phyloP scores from a whole-genome alignment of 2,113 vertebrate species.

The Otis tarda region DNA sequence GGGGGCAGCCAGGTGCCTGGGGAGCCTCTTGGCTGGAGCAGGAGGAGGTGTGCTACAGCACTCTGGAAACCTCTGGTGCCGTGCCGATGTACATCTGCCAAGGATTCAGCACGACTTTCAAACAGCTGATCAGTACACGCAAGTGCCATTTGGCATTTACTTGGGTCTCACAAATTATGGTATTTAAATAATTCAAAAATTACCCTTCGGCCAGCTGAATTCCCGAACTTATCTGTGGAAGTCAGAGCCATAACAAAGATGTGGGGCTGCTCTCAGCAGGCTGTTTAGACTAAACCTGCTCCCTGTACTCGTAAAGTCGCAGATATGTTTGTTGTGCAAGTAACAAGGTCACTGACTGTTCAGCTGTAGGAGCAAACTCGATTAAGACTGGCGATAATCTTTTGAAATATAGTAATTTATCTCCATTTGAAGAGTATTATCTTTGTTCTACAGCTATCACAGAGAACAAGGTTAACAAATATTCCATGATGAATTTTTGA shows the following conservation, averaged over 20 bases:
- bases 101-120: fast-evolving
- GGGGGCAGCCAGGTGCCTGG: neutral
- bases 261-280: neutral
- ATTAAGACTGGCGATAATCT: constrained; percentile 80
- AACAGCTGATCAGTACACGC: too few species aligned
- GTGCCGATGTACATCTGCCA: neutral
- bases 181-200: neutral
- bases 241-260: neutral
- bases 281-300: neutral
- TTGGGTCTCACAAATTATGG: fast-evolving
- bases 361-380: constrained; percentile 72
- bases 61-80: neutral
- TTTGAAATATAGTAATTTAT: constrained; percentile 81
- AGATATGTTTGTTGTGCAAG: constrained; percentile 66
- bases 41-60: fast-evolving
- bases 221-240: neutral
- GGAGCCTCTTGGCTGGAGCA: neutral
- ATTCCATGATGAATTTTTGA: constrained; percentile 77
- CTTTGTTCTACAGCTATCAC: constrained; percentile 72
- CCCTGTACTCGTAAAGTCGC: constrained; percentile 6
- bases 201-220: neutral
- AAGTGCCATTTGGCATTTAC: neutral
- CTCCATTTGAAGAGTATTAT: constrained; percentile 79
- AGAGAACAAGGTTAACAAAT: constrained; percentile 79
- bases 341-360: constrained; percentile 78